Conservation (phyloP, 2,888 invertebrate genomes). For the Anorthoa munda region DNA sequence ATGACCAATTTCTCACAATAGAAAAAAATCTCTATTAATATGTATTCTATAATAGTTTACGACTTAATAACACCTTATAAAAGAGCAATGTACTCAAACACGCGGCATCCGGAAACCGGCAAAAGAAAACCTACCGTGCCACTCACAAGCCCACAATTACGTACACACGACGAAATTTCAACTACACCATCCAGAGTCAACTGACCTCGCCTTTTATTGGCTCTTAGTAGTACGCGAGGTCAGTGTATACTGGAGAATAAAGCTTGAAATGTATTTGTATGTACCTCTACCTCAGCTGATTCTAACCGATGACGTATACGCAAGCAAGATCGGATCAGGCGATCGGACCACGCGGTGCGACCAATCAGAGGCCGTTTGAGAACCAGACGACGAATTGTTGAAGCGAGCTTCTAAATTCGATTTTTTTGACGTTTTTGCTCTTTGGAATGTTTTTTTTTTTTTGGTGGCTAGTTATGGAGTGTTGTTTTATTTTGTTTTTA, state of each 20-base stretch:
- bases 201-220: not conserved
- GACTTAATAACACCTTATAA: not conserved
- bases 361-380: slow-evolving; percentile 54
- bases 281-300: slow-evolving; percentile 58
- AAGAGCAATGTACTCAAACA: slow-evolving; percentile 31
- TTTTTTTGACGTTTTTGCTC: slow-evolving; percentile 1
- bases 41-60: not conserved
- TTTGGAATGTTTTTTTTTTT: not conserved
- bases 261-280: not conserved
- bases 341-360: slow-evolving; percentile 53
- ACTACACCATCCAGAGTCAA: not conserved
- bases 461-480: not conserved
- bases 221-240: not conserved
- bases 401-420: slow-evolving; percentile 45
- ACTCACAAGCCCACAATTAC: slow-evolving; percentile 2
- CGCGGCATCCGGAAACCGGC: not conserved
- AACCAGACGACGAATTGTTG: slow-evolving; percentile 47
- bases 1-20: too few relatives aligned
- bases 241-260: not conserved
- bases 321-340: slow-evolving; percentile 53
- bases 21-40: too few relatives aligned
- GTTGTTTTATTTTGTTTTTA: not conserved
- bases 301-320: slow-evolving; percentile 40
- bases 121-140: slow-evolving; percentile 9
- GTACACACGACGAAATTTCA: not conserved